Percentiles rank a stretch among this genome's conserved stretches.
Conservation (phyloP, 1,140 invertebrate genomes). For the Panagrolaimus sp. region DNA sequence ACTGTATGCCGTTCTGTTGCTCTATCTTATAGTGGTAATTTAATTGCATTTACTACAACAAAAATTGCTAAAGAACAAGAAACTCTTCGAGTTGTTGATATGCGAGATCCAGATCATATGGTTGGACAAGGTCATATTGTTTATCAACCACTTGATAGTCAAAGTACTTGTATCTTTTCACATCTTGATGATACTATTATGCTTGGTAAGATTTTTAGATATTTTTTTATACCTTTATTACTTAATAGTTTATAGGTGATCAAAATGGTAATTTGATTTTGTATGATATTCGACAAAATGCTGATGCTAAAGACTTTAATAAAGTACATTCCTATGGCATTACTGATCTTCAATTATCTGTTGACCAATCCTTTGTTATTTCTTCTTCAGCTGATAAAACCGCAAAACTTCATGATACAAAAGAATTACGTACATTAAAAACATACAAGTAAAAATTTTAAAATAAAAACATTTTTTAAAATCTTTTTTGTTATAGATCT, state of each 20-base stretch:
- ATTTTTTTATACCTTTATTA: not conserved
- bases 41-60: conserved; percentile 48
- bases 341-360: conserved; percentile 52
- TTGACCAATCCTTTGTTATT: conserved; percentile 49
- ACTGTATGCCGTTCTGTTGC: conserved; percentile 50
- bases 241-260: conserved; percentile 34
- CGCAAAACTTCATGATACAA: conserved; percentile 49
- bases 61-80: conserved; percentile 44
- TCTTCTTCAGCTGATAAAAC: conserved; percentile 57
- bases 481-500: conserved; percentile 30
- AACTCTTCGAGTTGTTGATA: conserved; percentile 40
- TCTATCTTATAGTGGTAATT: conserved; percentile 54
- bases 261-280: conserved; percentile 40
- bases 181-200: conserved; percentile 52
- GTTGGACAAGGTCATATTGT: conserved; percentile 9
- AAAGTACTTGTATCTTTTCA: conserved; percentile 38
- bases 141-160: conserved; percentile 21
- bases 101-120: conserved; percentile 46
- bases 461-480: not conserved
- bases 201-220: conserved; percentile 26
- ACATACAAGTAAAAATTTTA: conserved; percentile 47
- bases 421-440: conserved; percentile 45
- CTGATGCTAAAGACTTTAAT: conserved; percentile 42
- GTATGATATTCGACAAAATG: conserved; percentile 47
- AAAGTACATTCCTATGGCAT: conserved; percentile 39